phyloP scores from a whole-genome alignment of 2,888 invertebrate genomes.

The Gerris lacustris region DNA sequence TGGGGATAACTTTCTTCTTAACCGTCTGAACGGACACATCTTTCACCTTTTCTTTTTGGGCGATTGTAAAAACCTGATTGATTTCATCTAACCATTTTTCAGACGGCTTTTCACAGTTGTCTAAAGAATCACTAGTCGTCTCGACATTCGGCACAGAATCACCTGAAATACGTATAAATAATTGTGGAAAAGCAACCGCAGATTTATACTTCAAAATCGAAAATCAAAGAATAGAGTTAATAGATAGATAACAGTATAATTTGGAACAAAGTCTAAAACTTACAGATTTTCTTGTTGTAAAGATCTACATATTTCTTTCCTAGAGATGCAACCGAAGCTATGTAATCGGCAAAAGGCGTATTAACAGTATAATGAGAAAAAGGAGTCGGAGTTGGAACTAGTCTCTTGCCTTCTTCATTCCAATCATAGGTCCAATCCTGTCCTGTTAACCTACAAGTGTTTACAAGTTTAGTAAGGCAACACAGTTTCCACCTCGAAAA shows the following conservation, averaged over 20 bases:
- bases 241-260: neutral
- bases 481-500: too few relatives aligned
- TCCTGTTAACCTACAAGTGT: constrained; percentile 2
- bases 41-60: neutral
- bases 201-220: too few relatives aligned
- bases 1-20: constrained; percentile 1
- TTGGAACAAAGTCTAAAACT: neutral
- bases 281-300: neutral
- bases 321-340: constrained; percentile 3
- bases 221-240: too few relatives aligned
- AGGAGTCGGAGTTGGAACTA: neutral
- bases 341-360: constrained; percentile 6
- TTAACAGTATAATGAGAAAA: constrained; percentile 2
- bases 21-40: neutral
- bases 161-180: neutral
- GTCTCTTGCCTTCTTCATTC: constrained; percentile 3
- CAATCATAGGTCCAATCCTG: constrained; percentile 5
- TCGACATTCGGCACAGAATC: neutral
- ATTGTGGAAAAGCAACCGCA: too few relatives aligned
- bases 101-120: neutral
- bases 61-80: neutral
- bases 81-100: neutral
- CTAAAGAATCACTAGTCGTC: neutral
- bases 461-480: too few relatives aligned
- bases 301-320: constrained; percentile 1